These are phyloP conservation scores for Ichneumoninae sp. DNA, from an alignment of 2,888 invertebrate genomes.

Conservation along the genomic window DNA sequence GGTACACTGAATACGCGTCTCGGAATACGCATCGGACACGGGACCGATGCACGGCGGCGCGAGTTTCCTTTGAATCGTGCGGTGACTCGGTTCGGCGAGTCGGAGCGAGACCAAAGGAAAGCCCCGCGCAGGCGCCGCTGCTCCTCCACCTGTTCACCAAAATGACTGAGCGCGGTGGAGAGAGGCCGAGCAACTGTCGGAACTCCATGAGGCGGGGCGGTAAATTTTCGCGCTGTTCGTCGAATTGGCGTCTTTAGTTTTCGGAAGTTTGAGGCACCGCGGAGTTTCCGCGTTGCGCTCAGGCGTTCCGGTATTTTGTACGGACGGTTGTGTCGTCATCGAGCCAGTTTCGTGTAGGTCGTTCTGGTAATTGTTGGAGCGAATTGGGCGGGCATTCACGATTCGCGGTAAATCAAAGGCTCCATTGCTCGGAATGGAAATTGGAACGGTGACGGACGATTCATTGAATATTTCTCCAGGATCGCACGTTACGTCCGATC, in stretches of 20 bases:
- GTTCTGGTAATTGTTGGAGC: not conserved
- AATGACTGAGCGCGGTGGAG: constrained; percentile 8
- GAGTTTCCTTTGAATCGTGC: constrained; percentile 64
- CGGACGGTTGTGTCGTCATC: not conserved
- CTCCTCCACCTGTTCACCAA: constrained; percentile 60
- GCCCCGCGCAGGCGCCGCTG: constrained; percentile 57
- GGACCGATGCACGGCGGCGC: constrained; percentile 55
- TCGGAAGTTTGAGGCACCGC: not conserved
- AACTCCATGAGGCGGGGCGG: not conserved
- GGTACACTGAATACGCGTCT: constrained; percentile 75
- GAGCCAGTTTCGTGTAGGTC: not conserved
- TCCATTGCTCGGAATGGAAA: not conserved
- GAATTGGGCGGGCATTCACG: not conserved
- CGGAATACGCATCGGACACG: no score
- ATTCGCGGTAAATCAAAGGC: constrained; percentile 5
- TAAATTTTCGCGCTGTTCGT: not conserved
- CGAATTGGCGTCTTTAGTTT: not conserved
- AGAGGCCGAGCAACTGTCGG: not conserved
- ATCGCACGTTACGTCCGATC: constrained; percentile 3
- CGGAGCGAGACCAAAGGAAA: constrained; percentile 52
- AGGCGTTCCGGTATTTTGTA: not conserved
- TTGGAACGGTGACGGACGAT: constrained; percentile 9
- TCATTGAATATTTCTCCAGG: constrained; percentile 4
- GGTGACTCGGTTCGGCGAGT: constrained; percentile 23
- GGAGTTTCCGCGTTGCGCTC: not conserved